Percentiles rank a stretch among this genome's conserved stretches.
Conservation (phyloP, 2,888 invertebrate species). For the Caenorhabditis sp. region DNA sequence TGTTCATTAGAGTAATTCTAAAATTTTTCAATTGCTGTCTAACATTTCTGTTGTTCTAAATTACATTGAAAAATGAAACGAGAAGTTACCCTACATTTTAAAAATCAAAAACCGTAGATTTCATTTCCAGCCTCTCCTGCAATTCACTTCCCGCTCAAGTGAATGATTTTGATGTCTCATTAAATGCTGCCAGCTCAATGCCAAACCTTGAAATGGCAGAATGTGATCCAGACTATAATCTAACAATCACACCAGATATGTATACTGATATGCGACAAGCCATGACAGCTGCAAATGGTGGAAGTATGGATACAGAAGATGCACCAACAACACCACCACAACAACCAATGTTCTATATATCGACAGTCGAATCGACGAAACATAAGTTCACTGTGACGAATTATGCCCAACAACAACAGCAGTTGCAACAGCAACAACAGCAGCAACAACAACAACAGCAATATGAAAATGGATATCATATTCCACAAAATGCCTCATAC, state of each 20-base stretch:
- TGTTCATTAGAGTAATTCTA: too few relatives aligned
- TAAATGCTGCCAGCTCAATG: conserved; percentile 51
- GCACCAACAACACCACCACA: conserved; percentile 11
- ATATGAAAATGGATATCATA: conserved; percentile 2
- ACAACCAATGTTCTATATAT: conserved; percentile 56
- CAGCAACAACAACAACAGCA: not conserved
- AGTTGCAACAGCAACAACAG: not conserved
- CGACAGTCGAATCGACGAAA: conserved; percentile 53
- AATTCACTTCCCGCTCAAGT: conserved; percentile 52
- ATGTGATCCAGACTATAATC: conserved; percentile 68
- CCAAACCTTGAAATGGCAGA: conserved; percentile 57
- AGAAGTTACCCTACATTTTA: too few relatives aligned
- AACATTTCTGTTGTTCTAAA: too few relatives aligned
- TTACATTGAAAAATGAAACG: too few relatives aligned
- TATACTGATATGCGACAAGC: conserved; percentile 59
- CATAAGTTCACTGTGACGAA: conserved; percentile 64
- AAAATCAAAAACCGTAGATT: too few relatives aligned
- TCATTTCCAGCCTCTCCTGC: conserved; percentile 51
- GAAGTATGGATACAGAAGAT: conserved; percentile 35
- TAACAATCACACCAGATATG: conserved; percentile 68
- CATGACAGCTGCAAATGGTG: conserved; percentile 29
- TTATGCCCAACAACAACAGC: not conserved
- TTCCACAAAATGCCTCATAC: conserved; percentile 9
- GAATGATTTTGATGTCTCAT: conserved; percentile 41
- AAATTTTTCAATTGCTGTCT: too few relatives aligned